Conservation (phyloP, 2,888 invertebrate species). For the Neoitamus cyanurus region DNA sequence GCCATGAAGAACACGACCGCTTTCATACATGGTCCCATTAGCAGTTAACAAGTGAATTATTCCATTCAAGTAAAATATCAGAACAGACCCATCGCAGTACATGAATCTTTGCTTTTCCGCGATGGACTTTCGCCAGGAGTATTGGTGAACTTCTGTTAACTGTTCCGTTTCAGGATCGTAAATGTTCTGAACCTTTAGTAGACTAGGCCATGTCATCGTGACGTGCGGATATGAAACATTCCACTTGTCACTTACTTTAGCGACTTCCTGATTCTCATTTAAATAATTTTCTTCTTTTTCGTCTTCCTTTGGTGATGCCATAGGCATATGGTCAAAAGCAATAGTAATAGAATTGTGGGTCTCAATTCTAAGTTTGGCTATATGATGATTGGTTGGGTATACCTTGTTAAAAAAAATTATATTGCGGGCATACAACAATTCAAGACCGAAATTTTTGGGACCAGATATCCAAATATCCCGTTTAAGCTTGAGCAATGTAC, state of each 20-base stretch:
- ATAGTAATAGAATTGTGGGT: not conserved
- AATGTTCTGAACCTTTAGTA: constrained; percentile 26
- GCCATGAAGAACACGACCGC: not conserved
- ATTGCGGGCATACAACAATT: not conserved
- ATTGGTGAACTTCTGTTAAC: constrained; percentile 23
- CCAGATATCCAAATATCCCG: not conserved
- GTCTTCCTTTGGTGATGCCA: not conserved
- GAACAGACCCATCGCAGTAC: constrained; percentile 38
- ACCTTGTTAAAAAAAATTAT: constrained; percentile 3
- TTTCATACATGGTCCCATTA: constrained; percentile 41
- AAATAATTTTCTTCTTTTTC: not conserved
- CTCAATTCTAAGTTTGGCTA: constrained; percentile 6
- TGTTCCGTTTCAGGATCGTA: not conserved
- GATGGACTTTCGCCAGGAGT: not conserved
- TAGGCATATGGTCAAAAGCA: not conserved
- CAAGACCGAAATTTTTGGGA: not conserved
- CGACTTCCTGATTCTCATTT: not conserved
- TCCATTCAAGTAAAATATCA: constrained; percentile 12
- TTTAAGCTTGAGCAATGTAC: not conserved
- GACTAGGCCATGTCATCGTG: constrained; percentile 43
- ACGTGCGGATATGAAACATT: not conserved
- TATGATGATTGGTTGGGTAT: not conserved
- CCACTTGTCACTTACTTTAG: not conserved
- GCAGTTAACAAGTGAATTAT: constrained; percentile 17
- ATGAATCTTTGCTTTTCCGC: constrained; percentile 36